These are phyloP conservation scores for Clarias fuscus DNA, from an alignment of 2,797 vertebrate genomes.

Conservation along the genomic window DNA sequence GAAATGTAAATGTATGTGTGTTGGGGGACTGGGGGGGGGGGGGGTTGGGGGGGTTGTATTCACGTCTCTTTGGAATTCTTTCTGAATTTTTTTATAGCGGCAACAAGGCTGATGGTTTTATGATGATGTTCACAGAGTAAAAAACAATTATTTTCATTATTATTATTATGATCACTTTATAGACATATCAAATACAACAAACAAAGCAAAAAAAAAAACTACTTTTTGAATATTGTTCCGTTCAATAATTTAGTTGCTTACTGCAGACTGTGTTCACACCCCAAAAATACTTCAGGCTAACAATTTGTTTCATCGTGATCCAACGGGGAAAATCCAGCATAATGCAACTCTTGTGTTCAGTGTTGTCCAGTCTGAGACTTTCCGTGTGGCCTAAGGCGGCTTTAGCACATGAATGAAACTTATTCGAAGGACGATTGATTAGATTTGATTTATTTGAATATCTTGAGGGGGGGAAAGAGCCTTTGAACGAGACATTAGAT, in stretches of 20 bases:
- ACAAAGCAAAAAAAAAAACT: not conserved
- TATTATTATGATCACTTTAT: too few relatives aligned
- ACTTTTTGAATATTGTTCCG: not conserved
- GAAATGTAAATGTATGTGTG: not conserved
- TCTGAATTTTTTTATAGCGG: not conserved
- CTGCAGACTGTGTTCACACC: not conserved
- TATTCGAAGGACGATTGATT: slow-evolving; percentile 30
- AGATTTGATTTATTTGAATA: slow-evolving; percentile 35
- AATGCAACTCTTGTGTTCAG: slow-evolving; percentile 36
- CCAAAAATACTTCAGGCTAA: slow-evolving; percentile 33
- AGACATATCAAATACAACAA: not conserved
- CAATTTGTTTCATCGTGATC: slow-evolving; percentile 21
- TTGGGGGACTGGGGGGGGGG: too few relatives aligned
- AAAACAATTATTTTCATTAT: not conserved
- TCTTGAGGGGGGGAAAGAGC: not conserved
- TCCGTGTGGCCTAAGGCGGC: slow-evolving; percentile 14
- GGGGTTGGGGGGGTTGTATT: not conserved
- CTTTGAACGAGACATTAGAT: slow-evolving; percentile 25
- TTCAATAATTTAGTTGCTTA: not conserved
- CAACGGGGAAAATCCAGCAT: not conserved
- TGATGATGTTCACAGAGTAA: not conserved
- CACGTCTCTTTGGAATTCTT: not conserved
- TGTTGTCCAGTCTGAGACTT: slow-evolving; percentile 19
- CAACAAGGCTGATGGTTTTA: not conserved
- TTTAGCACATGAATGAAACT: slow-evolving; percentile 29